A percentile compares a stretch with the other conserved stretches of the same genome.
Evolutionary conservation across 2,797 vertebrate species (phyloP).

Genomic region (Odontamblyopus lacepedii): DNA sequence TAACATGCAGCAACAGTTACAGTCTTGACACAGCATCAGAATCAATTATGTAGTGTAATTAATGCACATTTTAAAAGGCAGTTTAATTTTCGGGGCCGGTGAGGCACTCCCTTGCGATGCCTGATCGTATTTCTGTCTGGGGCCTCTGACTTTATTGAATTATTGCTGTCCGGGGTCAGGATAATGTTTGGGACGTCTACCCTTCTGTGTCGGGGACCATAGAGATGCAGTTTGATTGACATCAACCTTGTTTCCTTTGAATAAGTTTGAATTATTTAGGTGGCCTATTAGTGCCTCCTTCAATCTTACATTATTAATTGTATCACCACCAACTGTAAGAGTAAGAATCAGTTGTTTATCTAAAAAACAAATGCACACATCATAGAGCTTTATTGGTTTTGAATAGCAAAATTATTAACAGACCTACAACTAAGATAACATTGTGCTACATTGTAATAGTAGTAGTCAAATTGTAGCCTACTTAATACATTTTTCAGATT

Average conservation of each 20-base stretch:
- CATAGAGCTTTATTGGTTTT: too few relatives aligned
- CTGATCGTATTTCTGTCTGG: slow-evolving; percentile 46
- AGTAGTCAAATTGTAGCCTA: too few relatives aligned
- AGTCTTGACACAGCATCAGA: background rate
- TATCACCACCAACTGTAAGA: slow-evolving; percentile 25
- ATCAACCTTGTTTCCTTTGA: slow-evolving; percentile 64
- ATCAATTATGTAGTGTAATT: background rate
- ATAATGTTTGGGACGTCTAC: slow-evolving; percentile 41
- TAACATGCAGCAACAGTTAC: background rate
- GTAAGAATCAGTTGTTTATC: background rate
- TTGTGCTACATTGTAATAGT: too few relatives aligned
- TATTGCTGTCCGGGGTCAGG: slow-evolving; percentile 44
- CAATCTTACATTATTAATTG: slow-evolving; percentile 74
- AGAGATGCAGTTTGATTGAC: slow-evolving; percentile 66
- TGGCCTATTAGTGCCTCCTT: slow-evolving; percentile 59
- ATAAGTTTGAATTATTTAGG: slow-evolving; percentile 75
- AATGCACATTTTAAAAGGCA: slow-evolving; percentile 18
- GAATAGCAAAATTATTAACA: too few relatives aligned
- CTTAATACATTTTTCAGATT: too few relatives aligned
- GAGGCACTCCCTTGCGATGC: slow-evolving; percentile 1
- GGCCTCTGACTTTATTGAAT: slow-evolving; percentile 52
- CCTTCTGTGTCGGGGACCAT: slow-evolving; percentile 26
- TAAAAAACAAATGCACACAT: background rate
- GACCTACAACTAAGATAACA: too few relatives aligned
- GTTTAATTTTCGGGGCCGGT: slow-evolving; percentile 19